phyloP scores from a whole-genome alignment of 2,888 invertebrate genomes.

The Andrena bicolor region DNA sequence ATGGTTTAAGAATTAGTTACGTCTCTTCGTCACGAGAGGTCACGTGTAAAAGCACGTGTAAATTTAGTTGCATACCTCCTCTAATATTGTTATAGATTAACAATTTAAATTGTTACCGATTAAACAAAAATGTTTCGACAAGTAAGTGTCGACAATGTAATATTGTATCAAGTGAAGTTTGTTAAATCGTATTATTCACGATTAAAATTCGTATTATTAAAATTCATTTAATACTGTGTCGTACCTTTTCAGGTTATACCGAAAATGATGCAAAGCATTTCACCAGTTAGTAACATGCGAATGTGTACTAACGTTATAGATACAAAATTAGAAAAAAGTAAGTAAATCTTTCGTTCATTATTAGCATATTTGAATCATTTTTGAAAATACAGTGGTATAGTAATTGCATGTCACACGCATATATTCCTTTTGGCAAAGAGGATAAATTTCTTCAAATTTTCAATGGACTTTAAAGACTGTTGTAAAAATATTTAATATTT shows the following conservation, averaged over 20 bases:
- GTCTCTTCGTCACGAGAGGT: background rate
- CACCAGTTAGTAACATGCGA: background rate
- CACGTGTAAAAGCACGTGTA: background rate
- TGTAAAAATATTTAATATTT: too few species aligned
- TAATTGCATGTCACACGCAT: too few species aligned
- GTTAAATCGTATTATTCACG: background rate
- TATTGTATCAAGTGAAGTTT: background rate
- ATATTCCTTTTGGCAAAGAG: background rate
- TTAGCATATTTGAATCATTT: background rate
- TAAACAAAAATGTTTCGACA: slow-evolving; percentile 24
- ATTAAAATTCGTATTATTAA: too few species aligned
- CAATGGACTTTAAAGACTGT: too few species aligned
- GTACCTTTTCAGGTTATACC: slow-evolving; percentile 35
- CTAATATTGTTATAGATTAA: background rate
- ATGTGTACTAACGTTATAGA: background rate
- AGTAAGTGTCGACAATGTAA: slow-evolving; percentile 8
- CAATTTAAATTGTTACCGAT: background rate
- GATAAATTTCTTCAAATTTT: too few species aligned
- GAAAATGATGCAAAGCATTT: background rate
- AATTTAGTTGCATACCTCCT: background rate
- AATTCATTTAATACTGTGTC: background rate
- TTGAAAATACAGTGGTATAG: background rate
- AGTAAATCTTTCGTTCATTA: background rate
- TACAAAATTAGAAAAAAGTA: slow-evolving; percentile 33
- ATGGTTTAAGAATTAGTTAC: too few species aligned